A percentile compares a stretch with the other conserved stretches of the same genome.
Conservation (phyloP, 2,113 vertebrate genomes). For the Australoheros scitulus region DNA sequence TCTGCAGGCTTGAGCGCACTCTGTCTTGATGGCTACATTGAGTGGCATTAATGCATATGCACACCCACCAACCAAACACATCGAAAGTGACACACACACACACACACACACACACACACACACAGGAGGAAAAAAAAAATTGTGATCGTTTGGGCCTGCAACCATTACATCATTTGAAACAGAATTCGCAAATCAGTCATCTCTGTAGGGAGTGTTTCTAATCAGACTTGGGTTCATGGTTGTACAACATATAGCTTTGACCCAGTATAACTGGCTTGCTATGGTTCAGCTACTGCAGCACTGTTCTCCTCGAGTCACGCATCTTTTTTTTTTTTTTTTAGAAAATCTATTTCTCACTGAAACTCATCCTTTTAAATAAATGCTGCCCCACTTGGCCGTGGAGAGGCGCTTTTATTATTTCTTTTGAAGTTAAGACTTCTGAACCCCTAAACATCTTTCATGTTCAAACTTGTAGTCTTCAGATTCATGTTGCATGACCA, state of each 20-base stretch:
- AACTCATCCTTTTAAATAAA: not conserved
- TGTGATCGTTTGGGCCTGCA: not conserved
- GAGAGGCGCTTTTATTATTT: not conserved
- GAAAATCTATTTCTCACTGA: not conserved
- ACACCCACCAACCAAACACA: not conserved
- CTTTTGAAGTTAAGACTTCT: not conserved
- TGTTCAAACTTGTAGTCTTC: not conserved
- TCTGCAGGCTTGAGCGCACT: conserved; percentile 49
- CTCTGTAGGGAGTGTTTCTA: conserved; percentile 26
- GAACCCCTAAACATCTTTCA: not conserved
- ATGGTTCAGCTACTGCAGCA: not conserved
- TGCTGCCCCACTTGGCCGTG: not conserved
- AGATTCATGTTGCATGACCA: not conserved
- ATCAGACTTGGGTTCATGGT: not conserved
- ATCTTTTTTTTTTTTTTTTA: not conserved
- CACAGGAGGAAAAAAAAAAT: conserved; percentile 3
- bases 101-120: not conserved
- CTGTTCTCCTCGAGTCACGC: not conserved
- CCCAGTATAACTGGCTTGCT: not conserved
- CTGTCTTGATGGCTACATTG: not conserved
- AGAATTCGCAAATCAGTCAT: conserved; percentile 35
- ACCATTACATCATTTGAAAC: conserved; percentile 53
- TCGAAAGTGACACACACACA: not conserved
- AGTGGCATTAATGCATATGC: not conserved
- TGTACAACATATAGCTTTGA: conserved; percentile 1